Conservation (phyloP, 2,888 invertebrate species). For the Matsumyia berberina region DNA sequence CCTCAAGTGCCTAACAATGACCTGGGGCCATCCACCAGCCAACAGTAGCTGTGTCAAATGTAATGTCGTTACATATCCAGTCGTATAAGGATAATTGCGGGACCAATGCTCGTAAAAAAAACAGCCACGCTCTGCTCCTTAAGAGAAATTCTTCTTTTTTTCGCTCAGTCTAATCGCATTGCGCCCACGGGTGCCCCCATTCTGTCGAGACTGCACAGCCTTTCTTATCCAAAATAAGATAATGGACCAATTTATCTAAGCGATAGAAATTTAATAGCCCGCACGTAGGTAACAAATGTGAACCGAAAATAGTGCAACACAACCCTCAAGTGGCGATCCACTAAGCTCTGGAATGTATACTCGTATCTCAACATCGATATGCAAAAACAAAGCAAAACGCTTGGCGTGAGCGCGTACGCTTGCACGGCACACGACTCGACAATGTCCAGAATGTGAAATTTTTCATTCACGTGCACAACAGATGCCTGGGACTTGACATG, state of each 20-base stretch:
- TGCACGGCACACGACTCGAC: conserved; percentile 55
- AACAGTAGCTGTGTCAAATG: conserved; percentile 55
- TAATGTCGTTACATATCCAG: conserved; percentile 57
- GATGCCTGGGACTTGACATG: conserved; percentile 68
- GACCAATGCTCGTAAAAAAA: conserved; percentile 17
- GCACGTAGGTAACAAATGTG: conserved; percentile 68
- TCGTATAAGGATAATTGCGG: conserved; percentile 55
- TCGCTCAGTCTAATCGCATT: conserved; percentile 17
- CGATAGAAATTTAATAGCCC: conserved; percentile 73
- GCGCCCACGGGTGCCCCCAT: conserved; percentile 64
- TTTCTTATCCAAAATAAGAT: conserved; percentile 73
- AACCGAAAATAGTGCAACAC: conserved; percentile 40
- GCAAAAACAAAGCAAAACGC: conserved; percentile 19
- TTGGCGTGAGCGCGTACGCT: conserved; percentile 41
- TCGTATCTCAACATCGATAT: conserved; percentile 55
- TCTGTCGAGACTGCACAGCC: conserved; percentile 47
- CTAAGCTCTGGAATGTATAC: conserved; percentile 49
- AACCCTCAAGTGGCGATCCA: conserved; percentile 15
- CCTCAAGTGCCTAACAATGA: conserved; percentile 9
- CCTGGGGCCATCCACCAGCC: conserved; percentile 30
- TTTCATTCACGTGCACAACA: conserved; percentile 53
- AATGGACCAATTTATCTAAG: conserved; percentile 73
- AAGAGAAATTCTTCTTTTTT: conserved; percentile 28
- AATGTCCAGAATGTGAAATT: conserved; percentile 51
- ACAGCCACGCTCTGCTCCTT: conserved; percentile 37